These are phyloP conservation scores for Acrobasis consociella DNA, from an alignment of 2,888 invertebrate genomes.

Conservation along the genomic window DNA sequence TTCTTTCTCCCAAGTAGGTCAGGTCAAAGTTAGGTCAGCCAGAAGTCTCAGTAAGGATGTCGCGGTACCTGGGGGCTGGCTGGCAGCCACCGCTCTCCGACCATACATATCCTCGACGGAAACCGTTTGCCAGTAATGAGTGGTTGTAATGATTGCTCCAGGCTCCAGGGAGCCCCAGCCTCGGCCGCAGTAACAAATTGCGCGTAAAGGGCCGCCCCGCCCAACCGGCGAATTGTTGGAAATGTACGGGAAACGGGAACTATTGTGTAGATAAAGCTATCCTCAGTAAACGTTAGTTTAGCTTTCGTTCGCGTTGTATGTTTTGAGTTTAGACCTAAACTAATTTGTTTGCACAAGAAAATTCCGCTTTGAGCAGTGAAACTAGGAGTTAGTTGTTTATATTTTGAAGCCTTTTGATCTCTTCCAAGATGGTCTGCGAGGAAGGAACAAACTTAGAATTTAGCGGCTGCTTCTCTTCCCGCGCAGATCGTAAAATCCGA, in stretches of 20 bases:
- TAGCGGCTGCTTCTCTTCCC: too few species aligned
- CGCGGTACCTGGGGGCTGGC: conserved; percentile 22
- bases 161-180: conserved; percentile 3
- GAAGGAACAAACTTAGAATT: too few species aligned
- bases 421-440: too few species aligned
- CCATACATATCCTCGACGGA: conserved; percentile 18
- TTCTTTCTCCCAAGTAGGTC: conserved; percentile 28
- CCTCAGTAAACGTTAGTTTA: background rate
- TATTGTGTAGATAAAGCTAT: conserved; percentile 2
- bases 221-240: conserved; percentile 6
- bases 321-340: background rate
- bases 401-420: too few species aligned
- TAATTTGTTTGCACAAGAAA: background rate
- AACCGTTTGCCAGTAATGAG: conserved; percentile 21
- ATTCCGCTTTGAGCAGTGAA: background rate
- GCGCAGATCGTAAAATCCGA: too few species aligned
- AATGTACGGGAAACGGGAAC: conserved; percentile 6
- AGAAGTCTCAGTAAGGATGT: conserved; percentile 24
- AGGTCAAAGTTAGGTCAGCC: conserved; percentile 36
- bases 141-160: conserved; percentile 18
- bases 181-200: conserved; percentile 19
- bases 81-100: conserved; percentile 10
- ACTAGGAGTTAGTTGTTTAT: background rate
- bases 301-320: background rate
- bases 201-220: conserved; percentile 19